Conservation (phyloP, 2,113 vertebrate species). For the Pachypanchax playfairii region DNA sequence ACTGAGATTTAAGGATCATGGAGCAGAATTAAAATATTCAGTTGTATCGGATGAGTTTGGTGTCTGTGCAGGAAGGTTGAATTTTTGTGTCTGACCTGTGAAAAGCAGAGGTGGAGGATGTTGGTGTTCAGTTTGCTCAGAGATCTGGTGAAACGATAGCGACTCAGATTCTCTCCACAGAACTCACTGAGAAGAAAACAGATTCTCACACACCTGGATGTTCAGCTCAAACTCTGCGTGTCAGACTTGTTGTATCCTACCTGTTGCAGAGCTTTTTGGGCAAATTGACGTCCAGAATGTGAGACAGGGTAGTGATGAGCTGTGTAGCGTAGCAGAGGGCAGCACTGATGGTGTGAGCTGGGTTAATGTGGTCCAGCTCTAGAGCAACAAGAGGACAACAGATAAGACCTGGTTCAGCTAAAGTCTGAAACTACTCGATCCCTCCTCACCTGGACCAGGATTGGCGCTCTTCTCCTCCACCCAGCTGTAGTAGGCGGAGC, state of each 20-base stretch:
- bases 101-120: constrained; percentile 96
- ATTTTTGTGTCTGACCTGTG: constrained; percentile 80
- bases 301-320: constrained; percentile 91
- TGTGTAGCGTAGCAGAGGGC: constrained; percentile 95
- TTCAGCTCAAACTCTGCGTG: background rate
- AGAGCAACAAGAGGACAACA: background rate
- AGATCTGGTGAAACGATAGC: constrained; percentile 91
- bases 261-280: constrained; percentile 98
- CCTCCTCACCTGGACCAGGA: constrained; percentile 87
- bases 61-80: background rate
- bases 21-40: too few species aligned
- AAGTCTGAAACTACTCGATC: background rate
- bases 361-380: constrained; percentile 96
- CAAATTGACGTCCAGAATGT: constrained; percentile 93
- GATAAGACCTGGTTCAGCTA: too few species aligned
- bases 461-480: constrained; percentile 81
- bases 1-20: too few species aligned
- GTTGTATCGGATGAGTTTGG: background rate
- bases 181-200: constrained; percentile 85
- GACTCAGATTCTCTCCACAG: constrained; percentile 94
- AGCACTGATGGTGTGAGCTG: constrained; percentile 94
- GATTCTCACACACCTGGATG: background rate
- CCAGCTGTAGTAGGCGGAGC: constrained; percentile 95
- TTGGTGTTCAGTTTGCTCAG: constrained; percentile 97
- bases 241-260: constrained; percentile 59